A percentile compares a stretch with the other conserved stretches of the same genome.
phyloP scores from a whole-genome alignment of 2,113 vertebrate species.

The Hystrix brachyura region DNA sequence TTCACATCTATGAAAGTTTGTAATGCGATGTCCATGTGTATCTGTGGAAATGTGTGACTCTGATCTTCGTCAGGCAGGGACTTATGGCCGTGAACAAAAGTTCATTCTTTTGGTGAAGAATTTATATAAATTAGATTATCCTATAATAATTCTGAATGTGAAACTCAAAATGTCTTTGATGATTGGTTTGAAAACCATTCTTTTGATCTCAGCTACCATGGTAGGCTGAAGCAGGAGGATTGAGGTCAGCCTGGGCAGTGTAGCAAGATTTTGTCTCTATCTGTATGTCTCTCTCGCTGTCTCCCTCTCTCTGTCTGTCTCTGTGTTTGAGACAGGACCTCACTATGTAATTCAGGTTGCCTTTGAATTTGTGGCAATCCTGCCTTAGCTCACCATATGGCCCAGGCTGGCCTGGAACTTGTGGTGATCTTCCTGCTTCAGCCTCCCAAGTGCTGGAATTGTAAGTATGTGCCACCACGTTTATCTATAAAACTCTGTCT shows the following conservation, averaged over 20 bases:
- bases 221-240: not conserved
- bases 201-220: not conserved
- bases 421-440: not conserved
- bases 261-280: not conserved
- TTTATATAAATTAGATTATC: not conserved
- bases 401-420: not conserved
- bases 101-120: not conserved
- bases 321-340: not conserved
- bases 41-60: not conserved
- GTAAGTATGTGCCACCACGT: not conserved
- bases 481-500: not conserved
- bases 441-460: not conserved
- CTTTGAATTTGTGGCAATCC: not conserved
- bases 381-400: not conserved
- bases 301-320: not conserved
- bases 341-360: not conserved
- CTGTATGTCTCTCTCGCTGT: not conserved
- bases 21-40: not conserved
- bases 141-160: not conserved
- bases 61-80: not conserved
- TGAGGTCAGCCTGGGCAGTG: not conserved
- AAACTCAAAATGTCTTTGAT: not conserved
- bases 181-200: not conserved
- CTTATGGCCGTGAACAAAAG: not conserved
- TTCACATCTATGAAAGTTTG: not conserved